These are phyloP conservation scores for Oenanthe oenanthe DNA, from an alignment of 2,113 vertebrate species.

Conservation along the genomic window DNA sequence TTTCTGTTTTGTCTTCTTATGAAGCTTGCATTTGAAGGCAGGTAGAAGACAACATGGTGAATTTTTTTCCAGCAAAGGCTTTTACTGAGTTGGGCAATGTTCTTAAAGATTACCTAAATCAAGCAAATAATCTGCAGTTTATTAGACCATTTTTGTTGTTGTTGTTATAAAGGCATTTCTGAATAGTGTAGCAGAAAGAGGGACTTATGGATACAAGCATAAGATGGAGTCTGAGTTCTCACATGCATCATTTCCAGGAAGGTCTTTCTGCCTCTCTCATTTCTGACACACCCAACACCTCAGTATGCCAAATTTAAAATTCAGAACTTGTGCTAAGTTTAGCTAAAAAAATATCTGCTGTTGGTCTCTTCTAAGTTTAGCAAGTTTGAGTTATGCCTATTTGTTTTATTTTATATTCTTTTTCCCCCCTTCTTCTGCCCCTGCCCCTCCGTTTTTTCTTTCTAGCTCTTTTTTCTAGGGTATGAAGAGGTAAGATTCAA, in stretches of 20 bases:
- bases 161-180: background rate
- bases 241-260: slow-evolving; percentile 36
- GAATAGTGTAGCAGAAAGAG: background rate
- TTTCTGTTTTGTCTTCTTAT: background rate
- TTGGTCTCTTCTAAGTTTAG: background rate
- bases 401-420: background rate
- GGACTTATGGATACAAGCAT: background rate
- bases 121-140: background rate
- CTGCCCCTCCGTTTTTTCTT: background rate
- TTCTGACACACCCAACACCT: slow-evolving; percentile 59
- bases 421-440: accelerated
- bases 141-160: background rate
- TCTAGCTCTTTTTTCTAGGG: background rate
- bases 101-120: background rate
- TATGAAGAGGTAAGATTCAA: background rate
- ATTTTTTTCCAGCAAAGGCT: background rate
- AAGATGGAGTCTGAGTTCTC: background rate
- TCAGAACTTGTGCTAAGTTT: slow-evolving; percentile 21
- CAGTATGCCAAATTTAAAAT: slow-evolving; percentile 33
- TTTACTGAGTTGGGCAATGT: background rate
- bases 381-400: background rate
- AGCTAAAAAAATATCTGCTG: background rate
- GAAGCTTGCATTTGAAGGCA: background rate
- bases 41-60: background rate
- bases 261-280: slow-evolving; percentile 34